Evolutionary conservation across 2,888 invertebrate genomes (phyloP).

Genomic region (Trissolcus japonicus): DNA sequence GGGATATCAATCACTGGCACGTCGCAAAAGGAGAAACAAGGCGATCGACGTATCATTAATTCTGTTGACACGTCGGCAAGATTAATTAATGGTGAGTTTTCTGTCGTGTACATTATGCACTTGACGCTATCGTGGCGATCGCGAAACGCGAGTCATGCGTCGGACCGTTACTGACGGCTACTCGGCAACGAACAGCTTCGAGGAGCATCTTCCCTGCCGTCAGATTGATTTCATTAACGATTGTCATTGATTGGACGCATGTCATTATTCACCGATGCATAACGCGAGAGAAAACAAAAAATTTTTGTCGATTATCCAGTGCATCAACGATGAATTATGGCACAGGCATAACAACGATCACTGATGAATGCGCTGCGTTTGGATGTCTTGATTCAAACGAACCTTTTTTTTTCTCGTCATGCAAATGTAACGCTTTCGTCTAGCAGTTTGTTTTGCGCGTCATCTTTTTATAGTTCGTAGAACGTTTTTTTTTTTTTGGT

Average conservation of each 20-base stretch:
- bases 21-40: slow-evolving; percentile 26
- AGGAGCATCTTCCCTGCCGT: slow-evolving; percentile 12
- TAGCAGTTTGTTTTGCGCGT: not conserved
- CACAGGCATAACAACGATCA: slow-evolving; percentile 19
- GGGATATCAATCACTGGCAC: slow-evolving; percentile 38
- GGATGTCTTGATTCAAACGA: slow-evolving; percentile 30
- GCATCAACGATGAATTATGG: slow-evolving; percentile 42
- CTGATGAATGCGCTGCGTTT: slow-evolving; percentile 30
- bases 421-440: slow-evolving; percentile 9
- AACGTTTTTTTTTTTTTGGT: not conserved
- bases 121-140: slow-evolving; percentile 28
- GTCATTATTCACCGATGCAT: slow-evolving; percentile 39
- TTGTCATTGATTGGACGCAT: slow-evolving; percentile 47
- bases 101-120: slow-evolving; percentile 44
- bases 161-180: slow-evolving; percentile 48
- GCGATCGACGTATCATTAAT: slow-evolving; percentile 51
- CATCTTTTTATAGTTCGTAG: not conserved
- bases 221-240: slow-evolving; percentile 56
- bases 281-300: slow-evolving; percentile 10
- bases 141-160: slow-evolving; percentile 38
- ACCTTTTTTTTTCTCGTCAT: slow-evolving; percentile 18
- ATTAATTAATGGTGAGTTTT: slow-evolving; percentile 54
- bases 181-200: slow-evolving; percentile 44
- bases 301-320: slow-evolving; percentile 10
- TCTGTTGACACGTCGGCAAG: slow-evolving; percentile 55